phyloP scores from a whole-genome alignment of 1,140 invertebrate species.

The Megathymus violae region DNA sequence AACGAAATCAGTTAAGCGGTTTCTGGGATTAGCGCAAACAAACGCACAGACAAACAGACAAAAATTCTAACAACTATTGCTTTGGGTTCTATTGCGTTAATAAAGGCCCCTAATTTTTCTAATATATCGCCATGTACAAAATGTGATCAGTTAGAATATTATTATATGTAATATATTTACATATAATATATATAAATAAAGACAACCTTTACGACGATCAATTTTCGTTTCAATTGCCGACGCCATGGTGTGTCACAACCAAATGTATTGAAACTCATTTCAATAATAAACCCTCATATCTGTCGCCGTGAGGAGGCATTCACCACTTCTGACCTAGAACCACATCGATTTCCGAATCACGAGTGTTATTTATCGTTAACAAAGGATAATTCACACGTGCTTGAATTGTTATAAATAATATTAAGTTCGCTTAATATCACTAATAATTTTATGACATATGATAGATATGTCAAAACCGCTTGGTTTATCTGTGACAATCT shows the following conservation, averaged over 20 bases:
- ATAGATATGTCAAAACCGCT: conserved; percentile 24
- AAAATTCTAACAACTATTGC: too few species aligned
- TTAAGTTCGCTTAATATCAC: too few species aligned
- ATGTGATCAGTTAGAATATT: too few species aligned
- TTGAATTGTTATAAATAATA: not conserved
- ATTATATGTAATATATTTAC: too few species aligned
- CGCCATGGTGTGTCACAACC: not conserved
- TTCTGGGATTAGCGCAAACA: too few species aligned
- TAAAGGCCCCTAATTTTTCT: too few species aligned
- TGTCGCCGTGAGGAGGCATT: not conserved
- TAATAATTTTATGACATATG: too few species aligned
- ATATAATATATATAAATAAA: conserved; percentile 4
- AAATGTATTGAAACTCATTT: too few species aligned
- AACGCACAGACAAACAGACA: too few species aligned
- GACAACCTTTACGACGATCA: conserved; percentile 31
- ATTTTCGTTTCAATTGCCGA: conserved; percentile 12
- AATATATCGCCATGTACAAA: too few species aligned
- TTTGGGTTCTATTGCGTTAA: too few species aligned
- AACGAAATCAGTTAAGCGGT: too few species aligned
- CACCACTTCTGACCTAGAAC: conserved; percentile 17
- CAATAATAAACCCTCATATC: not conserved
- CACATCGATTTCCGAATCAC: conserved; percentile 8
- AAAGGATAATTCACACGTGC: not conserved
- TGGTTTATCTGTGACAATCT: conserved; percentile 17
- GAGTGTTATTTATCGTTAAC: not conserved